Conservation (phyloP, 2,113 vertebrate genomes). For the Rhagologus leucostigma region DNA sequence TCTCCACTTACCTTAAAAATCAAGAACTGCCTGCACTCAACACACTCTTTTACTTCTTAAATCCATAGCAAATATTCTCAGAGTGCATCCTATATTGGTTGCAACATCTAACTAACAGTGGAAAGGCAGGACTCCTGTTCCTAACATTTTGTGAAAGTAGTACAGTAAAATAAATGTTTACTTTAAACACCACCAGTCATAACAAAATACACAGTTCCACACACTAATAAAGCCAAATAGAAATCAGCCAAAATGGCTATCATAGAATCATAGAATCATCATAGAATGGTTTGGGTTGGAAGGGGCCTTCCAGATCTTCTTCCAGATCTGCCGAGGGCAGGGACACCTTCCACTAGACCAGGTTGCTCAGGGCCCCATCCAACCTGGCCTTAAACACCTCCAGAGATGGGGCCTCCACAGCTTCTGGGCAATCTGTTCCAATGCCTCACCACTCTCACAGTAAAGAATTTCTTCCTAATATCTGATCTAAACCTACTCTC, state of each 20-base stretch:
- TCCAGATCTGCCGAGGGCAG: neutral
- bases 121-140: neutral
- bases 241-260: neutral
- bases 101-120: neutral
- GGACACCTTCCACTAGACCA: rapidly evolving
- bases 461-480: neutral
- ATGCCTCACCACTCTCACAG: neutral
- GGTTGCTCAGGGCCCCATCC: neutral
- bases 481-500: neutral
- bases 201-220: neutral
- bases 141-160: neutral
- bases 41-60: neutral
- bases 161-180: neutral
- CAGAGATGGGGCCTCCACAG: neutral
- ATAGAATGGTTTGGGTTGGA: neutral
- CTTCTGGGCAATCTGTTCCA: neutral
- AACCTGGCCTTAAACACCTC: neutral
- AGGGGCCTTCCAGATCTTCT: neutral
- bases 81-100: neutral
- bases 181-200: neutral
- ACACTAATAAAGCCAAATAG: neutral
- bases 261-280: neutral
- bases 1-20: slow-evolving; percentile 8
- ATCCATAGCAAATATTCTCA: neutral
- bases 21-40: neutral